Percentiles rank a stretch among this genome's conserved stretches.
phyloP scores from a whole-genome alignment of 2,113 vertebrate genomes.

The Albula goreensis region DNA sequence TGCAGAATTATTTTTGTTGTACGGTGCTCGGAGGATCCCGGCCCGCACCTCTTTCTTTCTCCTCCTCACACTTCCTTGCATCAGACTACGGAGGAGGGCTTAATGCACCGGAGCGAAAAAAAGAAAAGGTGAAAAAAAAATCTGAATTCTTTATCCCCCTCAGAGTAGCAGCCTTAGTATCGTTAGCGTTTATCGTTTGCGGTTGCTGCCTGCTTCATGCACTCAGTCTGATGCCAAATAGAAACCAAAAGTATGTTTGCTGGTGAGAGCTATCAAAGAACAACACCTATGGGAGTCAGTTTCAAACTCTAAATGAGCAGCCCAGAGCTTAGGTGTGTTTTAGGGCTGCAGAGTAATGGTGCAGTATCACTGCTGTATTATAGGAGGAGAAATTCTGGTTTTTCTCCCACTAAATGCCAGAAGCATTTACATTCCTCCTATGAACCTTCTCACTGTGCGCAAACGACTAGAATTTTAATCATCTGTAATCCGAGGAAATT shows the following conservation, averaged over 20 bases:
- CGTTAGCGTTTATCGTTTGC: slow-evolving; percentile 63
- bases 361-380: not conserved
- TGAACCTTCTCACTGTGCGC: too few relatives aligned
- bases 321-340: not conserved
- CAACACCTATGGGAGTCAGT: not conserved
- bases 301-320: not conserved
- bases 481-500: not conserved
- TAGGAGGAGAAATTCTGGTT: not conserved
- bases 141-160: slow-evolving; percentile 84
- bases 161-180: slow-evolving; percentile 76
- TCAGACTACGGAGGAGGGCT: slow-evolving; percentile 58
- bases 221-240: not conserved
- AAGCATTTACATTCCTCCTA: not conserved
- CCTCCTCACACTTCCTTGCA: slow-evolving; percentile 13
- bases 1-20: slow-evolving; percentile 51
- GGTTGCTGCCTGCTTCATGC: slow-evolving; percentile 72
- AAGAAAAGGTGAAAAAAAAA: slow-evolving; percentile 63
- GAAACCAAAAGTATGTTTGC: not conserved
- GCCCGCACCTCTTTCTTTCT: slow-evolving; percentile 25
- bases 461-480: not conserved
- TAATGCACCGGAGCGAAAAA: slow-evolving; percentile 45
- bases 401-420: not conserved
- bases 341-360: not conserved
- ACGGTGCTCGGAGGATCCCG: slow-evolving; percentile 41
- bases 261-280: not conserved